Percentiles rank a stretch among this genome's conserved stretches.
These are phyloP conservation scores for Ridgeia piscesae DNA, from an alignment of 1,140 invertebrate species.

Conservation along the genomic window DNA sequence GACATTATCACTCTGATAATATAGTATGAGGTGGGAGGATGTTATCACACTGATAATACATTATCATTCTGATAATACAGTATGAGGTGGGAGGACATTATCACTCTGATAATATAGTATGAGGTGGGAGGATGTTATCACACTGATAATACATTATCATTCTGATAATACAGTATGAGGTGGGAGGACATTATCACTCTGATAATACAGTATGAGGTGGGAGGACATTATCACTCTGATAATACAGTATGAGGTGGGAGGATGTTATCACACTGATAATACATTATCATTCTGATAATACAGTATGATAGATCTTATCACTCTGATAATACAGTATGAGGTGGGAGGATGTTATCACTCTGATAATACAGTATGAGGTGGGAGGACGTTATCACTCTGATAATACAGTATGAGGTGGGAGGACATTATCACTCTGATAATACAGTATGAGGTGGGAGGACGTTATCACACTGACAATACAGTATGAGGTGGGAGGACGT, in stretches of 20 bases:
- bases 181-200: constrained; percentile 34
- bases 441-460: constrained; percentile 76
- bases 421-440: background rate
- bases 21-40: constrained; percentile 75
- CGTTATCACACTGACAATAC: background rate
- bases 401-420: constrained; percentile 78
- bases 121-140: constrained; percentile 62
- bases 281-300: too few species aligned
- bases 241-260: constrained; percentile 78
- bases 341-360: constrained; percentile 39
- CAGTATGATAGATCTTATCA: too few species aligned
- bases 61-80: too few species aligned
- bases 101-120: constrained; percentile 67
- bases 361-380: constrained; percentile 77
- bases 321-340: constrained; percentile 75
- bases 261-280: background rate
- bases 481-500: constrained; percentile 73
- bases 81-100: constrained; percentile 69
- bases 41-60: background rate
- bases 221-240: constrained; percentile 3
- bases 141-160: too few species aligned
- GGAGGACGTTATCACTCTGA: constrained; percentile 13
- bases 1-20: background rate
- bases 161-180: too few species aligned
- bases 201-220: constrained; percentile 77